Conservation (phyloP, 2,888 invertebrate species). For the Julus scandinavius region DNA sequence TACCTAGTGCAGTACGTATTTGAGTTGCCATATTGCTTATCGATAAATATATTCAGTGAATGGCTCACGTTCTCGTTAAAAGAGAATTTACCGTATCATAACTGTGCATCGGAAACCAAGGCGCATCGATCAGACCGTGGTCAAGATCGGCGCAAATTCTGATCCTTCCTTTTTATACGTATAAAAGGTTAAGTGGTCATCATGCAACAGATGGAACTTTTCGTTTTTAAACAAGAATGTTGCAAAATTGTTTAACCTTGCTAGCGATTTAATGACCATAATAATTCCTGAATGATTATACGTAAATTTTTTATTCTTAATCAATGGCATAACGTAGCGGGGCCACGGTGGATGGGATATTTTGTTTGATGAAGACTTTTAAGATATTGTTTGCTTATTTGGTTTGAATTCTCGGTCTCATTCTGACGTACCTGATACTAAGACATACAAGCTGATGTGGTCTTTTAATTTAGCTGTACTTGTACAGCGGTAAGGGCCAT, state of each 20-base stretch:
- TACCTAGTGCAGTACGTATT: background rate
- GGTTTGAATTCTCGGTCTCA: background rate
- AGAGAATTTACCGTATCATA: background rate
- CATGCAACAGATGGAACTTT: background rate
- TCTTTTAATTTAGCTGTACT: background rate
- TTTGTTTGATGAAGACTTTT: background rate
- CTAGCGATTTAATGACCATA: background rate
- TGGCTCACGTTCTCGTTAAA: background rate
- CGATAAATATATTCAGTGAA: background rate
- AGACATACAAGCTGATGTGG: background rate
- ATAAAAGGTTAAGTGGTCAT: slow-evolving; percentile 1
- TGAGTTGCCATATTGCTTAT: background rate
- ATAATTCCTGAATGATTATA: background rate
- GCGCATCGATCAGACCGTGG: background rate
- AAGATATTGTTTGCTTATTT: background rate
- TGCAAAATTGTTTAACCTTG: background rate
- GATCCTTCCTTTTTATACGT: background rate
- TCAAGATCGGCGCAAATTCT: background rate
- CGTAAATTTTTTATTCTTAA: slow-evolving; percentile 17
- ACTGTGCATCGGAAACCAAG: background rate
- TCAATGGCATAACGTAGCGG: background rate
- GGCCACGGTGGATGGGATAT: background rate
- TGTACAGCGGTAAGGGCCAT: background rate
- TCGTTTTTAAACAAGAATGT: background rate
- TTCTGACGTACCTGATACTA: background rate